These are phyloP conservation scores for Furnarius figulus DNA, from an alignment of 2,113 vertebrate genomes.

Conservation along the genomic window DNA sequence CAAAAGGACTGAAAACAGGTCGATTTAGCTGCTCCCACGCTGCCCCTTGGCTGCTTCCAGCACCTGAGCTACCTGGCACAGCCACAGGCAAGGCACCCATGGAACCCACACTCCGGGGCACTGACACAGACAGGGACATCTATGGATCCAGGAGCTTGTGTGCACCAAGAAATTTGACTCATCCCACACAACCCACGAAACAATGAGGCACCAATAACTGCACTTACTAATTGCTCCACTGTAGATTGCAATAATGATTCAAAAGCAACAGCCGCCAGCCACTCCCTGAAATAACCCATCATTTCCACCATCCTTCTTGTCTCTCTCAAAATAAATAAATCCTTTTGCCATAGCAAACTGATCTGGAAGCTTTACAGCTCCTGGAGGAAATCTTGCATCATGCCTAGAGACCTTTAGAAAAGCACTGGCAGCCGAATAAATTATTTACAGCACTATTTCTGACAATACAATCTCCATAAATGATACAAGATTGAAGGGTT, in stretches of 20 bases:
- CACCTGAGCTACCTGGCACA: accelerated
- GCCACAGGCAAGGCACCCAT: accelerated
- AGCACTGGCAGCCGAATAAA: constrained; percentile 63
- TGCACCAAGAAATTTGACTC: not conserved
- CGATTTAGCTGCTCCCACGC: not conserved
- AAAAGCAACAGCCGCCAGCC: not conserved
- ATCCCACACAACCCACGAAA: not conserved
- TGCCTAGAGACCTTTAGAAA: constrained; percentile 58
- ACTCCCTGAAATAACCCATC: constrained; percentile 1
- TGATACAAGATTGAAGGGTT: constrained; percentile 64
- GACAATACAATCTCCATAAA: constrained; percentile 68
- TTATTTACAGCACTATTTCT: constrained; percentile 63
- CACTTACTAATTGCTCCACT: not conserved
- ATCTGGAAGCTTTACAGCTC: constrained; percentile 58
- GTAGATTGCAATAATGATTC: not conserved
- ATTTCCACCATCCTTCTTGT: constrained; percentile 3
- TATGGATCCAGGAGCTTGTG: accelerated
- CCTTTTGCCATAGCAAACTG: not conserved
- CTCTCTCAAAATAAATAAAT: not conserved
- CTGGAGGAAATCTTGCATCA: constrained; percentile 45
- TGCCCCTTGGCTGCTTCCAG: not conserved
- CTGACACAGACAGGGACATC: accelerated
- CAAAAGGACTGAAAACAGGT: not conserved
- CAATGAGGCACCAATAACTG: not conserved
- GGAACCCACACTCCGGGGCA: not conserved